Evolutionary conservation across 2,797 vertebrate genomes (phyloP).

Genomic region (Threskiornis aethiopicus): DNA sequence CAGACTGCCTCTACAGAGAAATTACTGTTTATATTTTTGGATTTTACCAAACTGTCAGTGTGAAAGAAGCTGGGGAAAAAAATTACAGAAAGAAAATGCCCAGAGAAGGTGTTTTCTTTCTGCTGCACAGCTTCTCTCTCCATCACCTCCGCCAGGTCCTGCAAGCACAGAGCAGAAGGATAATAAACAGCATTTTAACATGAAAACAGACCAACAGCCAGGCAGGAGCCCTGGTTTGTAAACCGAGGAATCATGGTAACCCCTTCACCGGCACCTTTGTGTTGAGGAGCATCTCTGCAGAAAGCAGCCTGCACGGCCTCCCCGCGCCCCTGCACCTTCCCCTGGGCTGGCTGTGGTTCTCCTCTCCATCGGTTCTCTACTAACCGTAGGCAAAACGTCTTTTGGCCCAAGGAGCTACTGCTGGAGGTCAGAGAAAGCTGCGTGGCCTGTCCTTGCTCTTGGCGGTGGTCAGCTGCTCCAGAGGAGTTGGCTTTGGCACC

Average conservation of each 20-base stretch:
- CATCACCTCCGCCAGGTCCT: neutral
- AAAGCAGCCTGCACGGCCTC: neutral
- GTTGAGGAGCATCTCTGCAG: neutral
- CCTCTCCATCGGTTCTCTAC: neutral
- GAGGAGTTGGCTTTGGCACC: neutral
- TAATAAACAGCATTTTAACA: neutral
- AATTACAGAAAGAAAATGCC: neutral
- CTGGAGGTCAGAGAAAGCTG: neutral
- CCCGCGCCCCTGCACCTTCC: neutral
- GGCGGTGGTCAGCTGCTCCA: neutral
- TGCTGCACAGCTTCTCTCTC: neutral
- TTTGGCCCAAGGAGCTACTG: neutral
- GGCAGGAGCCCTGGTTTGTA: neutral
- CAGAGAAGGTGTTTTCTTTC: neutral
- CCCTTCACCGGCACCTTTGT: neutral
- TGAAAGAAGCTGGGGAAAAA: neutral
- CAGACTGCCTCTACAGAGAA: neutral
- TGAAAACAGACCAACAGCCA: neutral
- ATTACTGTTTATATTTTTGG: neutral
- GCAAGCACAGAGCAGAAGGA: neutral
- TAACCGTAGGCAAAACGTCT: fast-evolving
- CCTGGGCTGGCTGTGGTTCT: neutral
- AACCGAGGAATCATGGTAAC: neutral
- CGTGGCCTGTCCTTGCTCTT: neutral
- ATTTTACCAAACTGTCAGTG: neutral